These are phyloP conservation scores for human (Homo sapiens) DNA, from an alignment of 2,113 vertebrate species.

Conservation along the genomic window GRCh38 chr15:74245001-74245500, in stretches of 20 bases:
- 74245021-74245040: neutral
- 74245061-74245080: neutral
- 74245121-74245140: neutral
- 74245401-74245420: neutral
- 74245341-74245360: neutral
- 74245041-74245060: neutral
- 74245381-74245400: neutral
- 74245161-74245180: neutral
- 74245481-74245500: slow-evolving; percentile 74
- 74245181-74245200: neutral
- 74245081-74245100: neutral
- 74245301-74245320: neutral
- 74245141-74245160: neutral
- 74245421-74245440: slow-evolving; percentile 55
- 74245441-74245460: slow-evolving; percentile 30
- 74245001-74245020: neutral
- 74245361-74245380: neutral
- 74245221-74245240: neutral
- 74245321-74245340: slow-evolving; percentile 50
- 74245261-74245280: neutral
- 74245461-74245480: neutral
- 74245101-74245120: neutral
- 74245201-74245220: neutral
- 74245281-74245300: neutral
- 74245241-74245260: neutral